phyloP scores from a whole-genome alignment of 2,113 vertebrate species.

The Setophaga kirtlandii region DNA sequence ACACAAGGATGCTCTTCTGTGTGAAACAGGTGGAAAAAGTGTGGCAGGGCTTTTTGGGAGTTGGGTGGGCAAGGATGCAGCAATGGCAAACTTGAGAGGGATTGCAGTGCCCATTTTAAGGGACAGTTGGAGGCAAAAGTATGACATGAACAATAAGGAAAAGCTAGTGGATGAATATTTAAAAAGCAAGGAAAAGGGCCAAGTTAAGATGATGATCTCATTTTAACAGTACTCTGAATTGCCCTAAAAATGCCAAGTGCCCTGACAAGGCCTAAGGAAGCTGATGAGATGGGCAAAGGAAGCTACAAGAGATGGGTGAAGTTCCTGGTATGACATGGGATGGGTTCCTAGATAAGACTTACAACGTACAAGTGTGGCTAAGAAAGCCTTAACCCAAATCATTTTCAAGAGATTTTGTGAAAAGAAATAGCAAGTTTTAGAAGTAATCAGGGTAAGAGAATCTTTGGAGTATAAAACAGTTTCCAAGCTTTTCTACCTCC shows the following conservation, averaged over 20 bases:
- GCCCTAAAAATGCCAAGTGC: not conserved
- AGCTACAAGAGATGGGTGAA: not conserved
- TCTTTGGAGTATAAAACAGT: not conserved
- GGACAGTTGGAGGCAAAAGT: not conserved
- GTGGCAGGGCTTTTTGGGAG: not conserved
- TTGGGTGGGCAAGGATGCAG: not conserved
- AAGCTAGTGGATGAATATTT: not conserved
- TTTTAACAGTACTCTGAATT: not conserved
- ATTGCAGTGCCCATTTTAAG: not conserved
- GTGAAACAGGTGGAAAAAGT: not conserved
- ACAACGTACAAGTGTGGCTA: not conserved
- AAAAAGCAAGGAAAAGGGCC: not conserved
- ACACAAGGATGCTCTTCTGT: not conserved
- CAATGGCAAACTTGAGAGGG: not conserved
- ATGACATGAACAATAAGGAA: not conserved
- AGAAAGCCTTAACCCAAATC: not conserved
- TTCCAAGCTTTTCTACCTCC: not conserved
- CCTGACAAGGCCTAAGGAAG: not conserved
- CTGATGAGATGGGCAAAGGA: not conserved
- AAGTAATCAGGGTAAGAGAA: not conserved
- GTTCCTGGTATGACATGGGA: not conserved
- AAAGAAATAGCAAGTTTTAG: not conserved
- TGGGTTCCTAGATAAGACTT: not conserved
- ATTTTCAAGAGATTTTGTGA: not conserved
- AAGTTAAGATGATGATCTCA: not conserved